Base-by-base conservation (phyloP, 2,113 vertebrate species). In the Lagopus muta region DNA sequence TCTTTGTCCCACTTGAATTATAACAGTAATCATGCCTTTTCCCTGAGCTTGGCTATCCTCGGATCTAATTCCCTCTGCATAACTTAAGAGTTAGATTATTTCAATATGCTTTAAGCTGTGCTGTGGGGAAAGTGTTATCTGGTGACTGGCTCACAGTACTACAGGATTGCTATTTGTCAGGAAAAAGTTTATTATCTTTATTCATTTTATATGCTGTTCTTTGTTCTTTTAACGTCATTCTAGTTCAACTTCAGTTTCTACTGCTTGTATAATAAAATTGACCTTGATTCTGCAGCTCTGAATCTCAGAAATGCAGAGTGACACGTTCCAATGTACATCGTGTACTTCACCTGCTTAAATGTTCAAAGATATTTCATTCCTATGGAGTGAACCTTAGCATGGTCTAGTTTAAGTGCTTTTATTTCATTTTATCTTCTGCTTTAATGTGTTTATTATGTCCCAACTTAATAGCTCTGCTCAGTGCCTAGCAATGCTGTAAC, bases 371-470 rank as follows among this genome's bases (percentile, higher is more conserved):
- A 73, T 88, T 67, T 95, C 55, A 52, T 73, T 93, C 78, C 76
- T 78, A 22, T 78, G 54, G 38, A 18, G 52, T 54, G 42, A 43
- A 43, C 45, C 62, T 93, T 86, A 28, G n/a, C 55, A 19, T 83
- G n/a, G 69, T 48, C 30, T 42, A 34, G 11, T 87, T 96, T 91
- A 79, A 64, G 58, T 84, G 67, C 18, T 38, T 92, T 94, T 91
- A 54, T 94, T 61, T 96, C 14, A 62, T 84, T 94, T 95, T 87
- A 91, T 95, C 77, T 92, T 90, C 66, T 78, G 43, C 72, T 92
- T 87, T 94, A 94, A 84, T 87, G 38, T 79, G 22, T 76, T 94
- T 94, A 70, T 57, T 87, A 80, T 82, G 32, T 89, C 87, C 96
- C 95, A 89, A 82, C 81, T 70, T 54, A 82, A 60, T 86, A 89